Evolutionary conservation across 2,113 vertebrate genomes (phyloP).

Genomic region (Bubo bubo): DNA sequence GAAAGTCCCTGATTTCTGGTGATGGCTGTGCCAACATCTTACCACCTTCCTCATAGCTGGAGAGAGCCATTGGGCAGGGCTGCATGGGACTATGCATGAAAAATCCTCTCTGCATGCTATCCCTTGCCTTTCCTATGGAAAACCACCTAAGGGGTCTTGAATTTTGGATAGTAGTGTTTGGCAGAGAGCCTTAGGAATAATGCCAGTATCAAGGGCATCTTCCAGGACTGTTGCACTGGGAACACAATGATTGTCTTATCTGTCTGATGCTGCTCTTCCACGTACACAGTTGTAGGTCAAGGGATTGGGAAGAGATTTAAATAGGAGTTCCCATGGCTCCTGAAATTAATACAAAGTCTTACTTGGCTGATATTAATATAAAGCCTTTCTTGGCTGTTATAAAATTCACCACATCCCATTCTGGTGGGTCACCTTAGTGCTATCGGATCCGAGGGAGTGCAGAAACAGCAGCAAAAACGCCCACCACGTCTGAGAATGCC

Average conservation of each 20-base stretch:
- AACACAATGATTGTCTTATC: not conserved
- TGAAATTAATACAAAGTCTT: slow-evolving; percentile 15
- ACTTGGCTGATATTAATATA: not conserved
- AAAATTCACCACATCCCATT: not conserved
- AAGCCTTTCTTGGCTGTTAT: not conserved
- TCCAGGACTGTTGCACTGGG: not conserved
- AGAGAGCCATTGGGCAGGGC: not conserved
- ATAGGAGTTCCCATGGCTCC: slow-evolving; percentile 24
- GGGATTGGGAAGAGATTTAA: slow-evolving; percentile 7
- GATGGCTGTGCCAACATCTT: not conserved
- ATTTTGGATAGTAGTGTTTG: not conserved
- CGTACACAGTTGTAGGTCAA: not conserved
- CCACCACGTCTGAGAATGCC: not conserved
- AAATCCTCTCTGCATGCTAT: not conserved
- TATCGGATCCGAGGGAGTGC: not conserved
- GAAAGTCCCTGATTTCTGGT: not conserved
- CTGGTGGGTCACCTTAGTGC: not conserved
- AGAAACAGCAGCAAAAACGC: not conserved
- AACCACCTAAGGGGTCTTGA: not conserved
- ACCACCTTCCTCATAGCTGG: not conserved
- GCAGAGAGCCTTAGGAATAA: not conserved
- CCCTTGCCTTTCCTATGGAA: not conserved
- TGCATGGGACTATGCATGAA: not conserved
- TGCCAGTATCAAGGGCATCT: not conserved
- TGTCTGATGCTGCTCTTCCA: not conserved